Conservation (phyloP, 1,140 invertebrate species). For the Ridgeia piscesae region DNA sequence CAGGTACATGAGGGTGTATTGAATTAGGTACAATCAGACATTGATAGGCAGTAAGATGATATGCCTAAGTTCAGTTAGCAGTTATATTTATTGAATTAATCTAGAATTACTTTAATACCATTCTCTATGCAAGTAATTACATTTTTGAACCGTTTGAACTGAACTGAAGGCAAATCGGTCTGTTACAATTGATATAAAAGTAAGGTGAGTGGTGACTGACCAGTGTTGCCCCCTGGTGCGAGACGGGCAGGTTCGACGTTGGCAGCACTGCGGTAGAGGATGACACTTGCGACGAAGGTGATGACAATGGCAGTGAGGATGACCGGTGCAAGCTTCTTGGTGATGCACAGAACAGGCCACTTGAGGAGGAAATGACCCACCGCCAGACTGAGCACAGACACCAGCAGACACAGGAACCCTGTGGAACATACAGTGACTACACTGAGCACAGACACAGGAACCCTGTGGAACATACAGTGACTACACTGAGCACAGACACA, state of each 20-base stretch:
- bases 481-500: too few relatives aligned
- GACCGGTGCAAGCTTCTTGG: conserved; percentile 58
- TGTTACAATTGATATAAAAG: background rate
- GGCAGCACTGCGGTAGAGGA: conserved; percentile 64
- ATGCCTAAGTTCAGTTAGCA: background rate
- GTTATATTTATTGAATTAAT: conserved; percentile 11
- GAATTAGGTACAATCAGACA: background rate
- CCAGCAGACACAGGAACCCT: conserved; percentile 51
- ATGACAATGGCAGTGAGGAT: conserved; percentile 63
- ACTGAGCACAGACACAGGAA: too few relatives aligned
- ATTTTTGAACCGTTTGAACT: background rate
- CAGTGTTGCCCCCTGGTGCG: conserved; percentile 69
- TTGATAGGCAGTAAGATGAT: background rate
- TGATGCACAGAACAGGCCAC: conserved; percentile 45
- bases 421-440: conserved; percentile 26
- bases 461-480: too few relatives aligned
- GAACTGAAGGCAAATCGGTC: background rate
- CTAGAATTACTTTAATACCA: background rate
- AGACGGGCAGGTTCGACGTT: conserved; percentile 62
- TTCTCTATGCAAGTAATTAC: background rate
- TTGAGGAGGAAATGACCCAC: conserved; percentile 33
- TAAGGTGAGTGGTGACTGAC: conserved; percentile 31
- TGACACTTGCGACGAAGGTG: conserved; percentile 63
- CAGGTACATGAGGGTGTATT: too few relatives aligned
- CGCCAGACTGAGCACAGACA: conserved; percentile 34